phyloP scores from a whole-genome alignment of 2,797 vertebrate species.

The Macrochelys suwanniensis region DNA sequence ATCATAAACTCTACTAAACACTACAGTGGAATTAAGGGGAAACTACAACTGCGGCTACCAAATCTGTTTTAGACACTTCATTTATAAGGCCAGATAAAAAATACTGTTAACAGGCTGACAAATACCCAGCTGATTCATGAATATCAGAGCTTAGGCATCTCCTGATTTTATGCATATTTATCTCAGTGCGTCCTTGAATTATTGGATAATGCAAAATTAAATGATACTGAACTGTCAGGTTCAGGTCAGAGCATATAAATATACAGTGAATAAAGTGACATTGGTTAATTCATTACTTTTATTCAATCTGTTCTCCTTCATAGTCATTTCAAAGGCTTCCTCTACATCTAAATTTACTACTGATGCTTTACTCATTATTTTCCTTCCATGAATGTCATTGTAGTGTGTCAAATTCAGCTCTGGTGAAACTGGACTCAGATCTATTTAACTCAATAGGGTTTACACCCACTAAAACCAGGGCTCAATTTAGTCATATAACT shows the following conservation, averaged over 20 bases:
- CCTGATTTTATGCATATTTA: neutral
- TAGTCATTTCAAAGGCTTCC: neutral
- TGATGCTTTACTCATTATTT: neutral
- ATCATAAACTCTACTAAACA: neutral
- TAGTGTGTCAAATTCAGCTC: neutral
- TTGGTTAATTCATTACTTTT: neutral
- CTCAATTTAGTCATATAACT: neutral
- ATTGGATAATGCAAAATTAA: neutral
- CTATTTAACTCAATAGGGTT: neutral
- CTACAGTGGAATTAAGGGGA: neutral
- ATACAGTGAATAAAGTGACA: neutral
- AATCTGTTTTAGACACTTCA: neutral
- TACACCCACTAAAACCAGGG: neutral
- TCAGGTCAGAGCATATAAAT: neutral
- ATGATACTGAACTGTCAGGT: neutral
- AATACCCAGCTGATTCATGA: neutral
- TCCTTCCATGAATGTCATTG: neutral
- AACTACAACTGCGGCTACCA: neutral
- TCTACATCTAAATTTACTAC: neutral
- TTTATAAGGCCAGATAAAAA: neutral
- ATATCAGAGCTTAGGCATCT: neutral
- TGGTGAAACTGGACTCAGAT: neutral
- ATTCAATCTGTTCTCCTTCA: neutral
- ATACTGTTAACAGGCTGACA: neutral
- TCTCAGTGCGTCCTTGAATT: neutral